Base-by-base conservation (phyloP, 2,888 invertebrate species). In the Phaonia tiefii region DNA sequence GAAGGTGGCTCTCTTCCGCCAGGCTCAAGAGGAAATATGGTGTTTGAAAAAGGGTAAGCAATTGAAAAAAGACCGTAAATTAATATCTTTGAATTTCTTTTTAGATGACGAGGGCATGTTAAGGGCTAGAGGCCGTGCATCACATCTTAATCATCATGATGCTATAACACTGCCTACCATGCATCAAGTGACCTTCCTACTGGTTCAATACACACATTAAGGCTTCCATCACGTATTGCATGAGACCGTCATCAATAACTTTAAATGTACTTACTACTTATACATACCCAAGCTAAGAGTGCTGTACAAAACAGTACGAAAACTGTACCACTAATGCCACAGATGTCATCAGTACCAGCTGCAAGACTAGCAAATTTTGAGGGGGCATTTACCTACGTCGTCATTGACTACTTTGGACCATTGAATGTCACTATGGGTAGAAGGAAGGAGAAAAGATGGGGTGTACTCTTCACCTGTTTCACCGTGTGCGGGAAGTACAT, bases 331-430 rank as follows among this genome's bases (percentile, higher is more conserved):
- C 4, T 31, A 3, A 31, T 31, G 31, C 31, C 31, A 31, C 31
- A 31, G 8, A 22, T 49, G 13, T 44, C 13, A 8, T 81, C 79
- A 10, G 54, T 1, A 7, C 83, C 83, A 17, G 58, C 74, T 5
- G 83, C 83, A 13, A 42, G 83, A 49, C 58, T 80, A 20, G 80
- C 76, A 10, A 71, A 65, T 10, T 83, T 82, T 26, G 70, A 81
- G 70, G 74, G 79, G 5, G 83, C 83, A 2, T 85, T 85, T 22
- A 83, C 78, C 4, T 83, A 74, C 20, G 80, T 78, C 1, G 83
- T 78, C 15, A 44, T 85, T n/a, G 84, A 85, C 25, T 84, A 81
- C 31, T 85, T 84, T 46, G 83, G 83, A 1, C 84, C 83, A 17
- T 8, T 31, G 8, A 5, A 31, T 8, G 31, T 3, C 31, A 31